These are phyloP conservation scores for Nyctereutes procyonoides DNA, from an alignment of 2,113 vertebrate genomes.

Conservation along the genomic window DNA sequence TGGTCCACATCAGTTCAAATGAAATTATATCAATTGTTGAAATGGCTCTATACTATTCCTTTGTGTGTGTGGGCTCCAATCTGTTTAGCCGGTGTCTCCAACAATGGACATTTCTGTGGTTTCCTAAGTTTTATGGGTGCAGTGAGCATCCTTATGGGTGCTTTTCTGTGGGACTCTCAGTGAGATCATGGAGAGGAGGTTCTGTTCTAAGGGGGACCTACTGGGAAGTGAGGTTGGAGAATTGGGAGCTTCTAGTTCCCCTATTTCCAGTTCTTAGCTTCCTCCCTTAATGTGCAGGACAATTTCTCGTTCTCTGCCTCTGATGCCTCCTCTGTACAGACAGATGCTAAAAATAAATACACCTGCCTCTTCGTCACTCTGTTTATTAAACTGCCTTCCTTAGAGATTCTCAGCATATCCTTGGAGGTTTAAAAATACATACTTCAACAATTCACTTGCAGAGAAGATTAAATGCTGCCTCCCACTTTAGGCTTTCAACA, in stretches of 20 bases:
- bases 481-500: not conserved
- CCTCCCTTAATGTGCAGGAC: not conserved
- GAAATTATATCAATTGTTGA: not conserved
- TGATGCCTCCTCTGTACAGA: constrained; percentile 30
- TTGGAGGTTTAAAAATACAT: constrained; percentile 73
- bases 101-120: not conserved
- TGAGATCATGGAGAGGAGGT: not conserved
- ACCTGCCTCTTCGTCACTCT: constrained; percentile 59
- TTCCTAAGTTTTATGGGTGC: not conserved
- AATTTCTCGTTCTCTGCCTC: constrained; percentile 46
- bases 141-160: not conserved
- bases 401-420: constrained; percentile 64
- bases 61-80: not conserved
- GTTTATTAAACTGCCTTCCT: constrained; percentile 76
- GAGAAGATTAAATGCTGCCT: constrained; percentile 41
- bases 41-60: not conserved
- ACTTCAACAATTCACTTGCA: constrained; percentile 54
- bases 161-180: not conserved
- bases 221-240: not conserved
- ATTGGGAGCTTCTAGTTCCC: not conserved
- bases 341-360: constrained; percentile 74
- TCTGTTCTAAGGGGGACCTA: not conserved
- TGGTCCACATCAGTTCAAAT: not conserved
- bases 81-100: not conserved
- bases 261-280: not conserved